Evolutionary conservation across 2,888 invertebrate genomes (phyloP).

Genomic region (Cheilosia soror): DNA sequence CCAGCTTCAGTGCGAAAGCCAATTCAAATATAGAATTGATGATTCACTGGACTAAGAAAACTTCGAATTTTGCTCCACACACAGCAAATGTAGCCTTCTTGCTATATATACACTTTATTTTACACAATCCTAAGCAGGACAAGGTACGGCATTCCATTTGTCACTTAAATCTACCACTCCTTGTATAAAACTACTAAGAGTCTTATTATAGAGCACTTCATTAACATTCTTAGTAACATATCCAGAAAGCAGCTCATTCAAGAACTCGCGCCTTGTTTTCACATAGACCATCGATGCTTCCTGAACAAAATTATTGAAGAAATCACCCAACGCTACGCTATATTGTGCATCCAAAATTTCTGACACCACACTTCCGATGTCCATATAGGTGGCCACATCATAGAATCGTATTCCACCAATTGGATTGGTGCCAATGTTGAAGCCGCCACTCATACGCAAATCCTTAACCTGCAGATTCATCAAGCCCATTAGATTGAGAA

Average conservation of each 20-base stretch:
- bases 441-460: conserved; percentile 19
- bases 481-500: conserved; percentile 29
- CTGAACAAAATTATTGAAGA: conserved; percentile 67
- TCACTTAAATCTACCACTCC: background rate
- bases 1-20: too few relatives aligned
- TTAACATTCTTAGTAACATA: conserved; percentile 1
- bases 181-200: conserved; percentile 7
- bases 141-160: conserved; percentile 14
- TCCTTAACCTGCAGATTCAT: conserved; percentile 37
- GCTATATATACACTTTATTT: background rate
- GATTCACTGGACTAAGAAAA: too few relatives aligned
- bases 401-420: conserved; percentile 75
- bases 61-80: background rate
- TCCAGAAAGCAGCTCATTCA: conserved; percentile 19
- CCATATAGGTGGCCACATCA: conserved; percentile 75
- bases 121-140: background rate
- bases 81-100: background rate
- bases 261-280: conserved; percentile 5
- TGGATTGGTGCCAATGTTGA: conserved; percentile 6
- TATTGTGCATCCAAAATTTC: conserved; percentile 78
- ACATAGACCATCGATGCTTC: conserved; percentile 57
- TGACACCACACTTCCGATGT: conserved; percentile 74
- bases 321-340: conserved; percentile 77
- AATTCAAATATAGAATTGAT: too few relatives aligned
- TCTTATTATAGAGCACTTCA: conserved; percentile 9